phyloP scores from a whole-genome alignment of 2,113 vertebrate species.

The Fukomys damarensis region DNA sequence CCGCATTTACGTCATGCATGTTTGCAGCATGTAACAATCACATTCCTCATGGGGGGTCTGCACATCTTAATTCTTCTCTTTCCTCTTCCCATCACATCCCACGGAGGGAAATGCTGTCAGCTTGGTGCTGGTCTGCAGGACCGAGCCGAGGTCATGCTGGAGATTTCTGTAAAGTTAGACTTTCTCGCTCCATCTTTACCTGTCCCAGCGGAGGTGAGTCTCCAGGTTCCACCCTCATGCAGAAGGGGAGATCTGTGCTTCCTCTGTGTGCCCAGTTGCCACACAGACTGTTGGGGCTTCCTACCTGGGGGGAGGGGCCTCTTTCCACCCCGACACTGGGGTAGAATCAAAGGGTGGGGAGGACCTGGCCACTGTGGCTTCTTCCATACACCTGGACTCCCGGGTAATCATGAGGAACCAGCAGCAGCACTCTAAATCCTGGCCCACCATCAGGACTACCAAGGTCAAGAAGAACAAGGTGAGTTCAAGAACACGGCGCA shows the following conservation, averaged over 20 bases:
- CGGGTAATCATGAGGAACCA: neutral
- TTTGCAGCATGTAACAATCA: neutral
- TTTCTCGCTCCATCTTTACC: no score
- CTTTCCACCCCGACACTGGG: neutral
- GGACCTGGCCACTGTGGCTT: neutral
- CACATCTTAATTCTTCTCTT: neutral
- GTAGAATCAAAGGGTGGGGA: neutral
- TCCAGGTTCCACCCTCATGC: neutral
- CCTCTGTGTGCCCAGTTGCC: neutral
- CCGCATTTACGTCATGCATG: neutral
- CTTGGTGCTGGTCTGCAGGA: neutral
- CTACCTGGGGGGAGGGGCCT: neutral
- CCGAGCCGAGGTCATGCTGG: neutral
- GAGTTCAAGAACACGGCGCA: neutral
- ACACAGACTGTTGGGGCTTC: neutral
- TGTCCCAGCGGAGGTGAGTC: neutral
- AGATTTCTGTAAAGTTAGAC: neutral
- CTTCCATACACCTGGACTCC: neutral
- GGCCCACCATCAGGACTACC: neutral
- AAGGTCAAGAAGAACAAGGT: neutral
- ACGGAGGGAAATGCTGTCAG: neutral
- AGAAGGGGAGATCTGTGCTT: neutral
- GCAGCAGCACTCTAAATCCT: neutral
- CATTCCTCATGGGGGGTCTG: neutral
- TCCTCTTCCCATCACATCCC: neutral